Evolutionary conservation across 2,797 vertebrate genomes (phyloP), one percentile per base, ranked within the genome.

Genomic region (Antennarius maculatus): DNA sequence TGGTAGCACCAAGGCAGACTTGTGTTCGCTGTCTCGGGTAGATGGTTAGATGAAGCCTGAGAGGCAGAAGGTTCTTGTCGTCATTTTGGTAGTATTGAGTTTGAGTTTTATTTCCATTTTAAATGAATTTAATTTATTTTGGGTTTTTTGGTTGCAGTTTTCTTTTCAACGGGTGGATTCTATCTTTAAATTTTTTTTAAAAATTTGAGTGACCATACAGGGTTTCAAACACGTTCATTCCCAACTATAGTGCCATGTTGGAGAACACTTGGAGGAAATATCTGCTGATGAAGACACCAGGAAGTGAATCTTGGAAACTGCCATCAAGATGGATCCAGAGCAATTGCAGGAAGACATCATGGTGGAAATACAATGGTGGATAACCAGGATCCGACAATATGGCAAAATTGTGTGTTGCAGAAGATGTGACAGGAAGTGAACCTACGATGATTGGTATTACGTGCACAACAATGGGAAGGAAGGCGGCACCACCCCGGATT

Each of bases 1-100:
- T 96, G 96, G 95, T 94, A 96, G 95, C 94, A 94, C 95, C 95
- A 97, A 94, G 90, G 91, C 95, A 79, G 93, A 91, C 94, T 94
- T 92, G 81, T 93, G 92, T 92, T 93, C 71, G 90, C 91, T 93
- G 92, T 92, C 91, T 90, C 91, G 93, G 79, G 82, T 85, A 84
- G 92, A 90, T 93, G 94, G 94, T 95, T 95, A 95, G 94, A 94
- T 93, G 92, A 92, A 94, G 93, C 90, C 80, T 86, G 87, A 92
- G 92, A 88, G 76, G 88, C 81, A 59, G 80, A 86, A 66, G 71
- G 79, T 63, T 82, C 75, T 65, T 69, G 67, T 70, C 83, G 76
- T 93, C 88, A 91, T 91, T 90, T 90, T 85, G 90, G 49, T 83
- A 61, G 69, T 57, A 12, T 71, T 77, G 76, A 10, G 17, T 41